These are phyloP conservation scores for Petrosia ficiformis DNA, from an alignment of 37 sponge, comb jelly and placozoan genomes.

Conservation along the genomic window DNA sequence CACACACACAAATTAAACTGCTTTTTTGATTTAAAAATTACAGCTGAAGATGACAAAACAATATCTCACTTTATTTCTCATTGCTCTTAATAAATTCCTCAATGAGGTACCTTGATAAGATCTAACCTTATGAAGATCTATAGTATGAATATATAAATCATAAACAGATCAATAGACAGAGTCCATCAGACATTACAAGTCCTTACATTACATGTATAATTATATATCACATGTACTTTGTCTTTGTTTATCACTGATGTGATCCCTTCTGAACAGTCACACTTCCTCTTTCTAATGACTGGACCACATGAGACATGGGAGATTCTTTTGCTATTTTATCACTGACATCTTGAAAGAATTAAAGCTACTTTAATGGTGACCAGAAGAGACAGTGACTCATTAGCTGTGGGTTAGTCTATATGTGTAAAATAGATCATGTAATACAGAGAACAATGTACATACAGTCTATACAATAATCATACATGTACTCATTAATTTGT, in stretches of 20 bases:
- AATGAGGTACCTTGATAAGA: constrained; percentile 81
- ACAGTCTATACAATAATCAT: too few species aligned
- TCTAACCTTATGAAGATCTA: constrained; percentile 76
- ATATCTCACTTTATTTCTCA: constrained; percentile 84
- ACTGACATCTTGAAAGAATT: constrained; percentile 92
- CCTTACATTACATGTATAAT: too few species aligned
- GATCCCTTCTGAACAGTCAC: constrained; percentile 62
- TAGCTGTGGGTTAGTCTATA: constrained; percentile 32
- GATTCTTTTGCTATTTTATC: constrained; percentile 92
- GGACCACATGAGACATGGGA: constrained; percentile 45
- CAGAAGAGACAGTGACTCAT: constrained; percentile 85
- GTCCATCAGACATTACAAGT: too few species aligned
- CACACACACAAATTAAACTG: too few species aligned
- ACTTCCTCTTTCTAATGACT: constrained; percentile 54
- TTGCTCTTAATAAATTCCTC: constrained; percentile 84
- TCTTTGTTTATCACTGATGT: constrained; percentile 70
- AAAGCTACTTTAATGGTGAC: constrained; percentile 68
- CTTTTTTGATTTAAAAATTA: too few species aligned
- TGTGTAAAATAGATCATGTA: too few species aligned
- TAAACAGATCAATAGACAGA: not conserved
- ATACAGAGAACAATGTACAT: too few species aligned
- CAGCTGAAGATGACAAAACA: too few species aligned
- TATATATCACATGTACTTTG: constrained; percentile 48
- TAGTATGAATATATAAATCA: not conserved
- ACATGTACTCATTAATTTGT: too few species aligned